A percentile compares a stretch with the other conserved stretches of the same genome.
Conservation (phyloP, 2,797 vertebrate species). For the Pangasius sanitwongsei region DNA sequence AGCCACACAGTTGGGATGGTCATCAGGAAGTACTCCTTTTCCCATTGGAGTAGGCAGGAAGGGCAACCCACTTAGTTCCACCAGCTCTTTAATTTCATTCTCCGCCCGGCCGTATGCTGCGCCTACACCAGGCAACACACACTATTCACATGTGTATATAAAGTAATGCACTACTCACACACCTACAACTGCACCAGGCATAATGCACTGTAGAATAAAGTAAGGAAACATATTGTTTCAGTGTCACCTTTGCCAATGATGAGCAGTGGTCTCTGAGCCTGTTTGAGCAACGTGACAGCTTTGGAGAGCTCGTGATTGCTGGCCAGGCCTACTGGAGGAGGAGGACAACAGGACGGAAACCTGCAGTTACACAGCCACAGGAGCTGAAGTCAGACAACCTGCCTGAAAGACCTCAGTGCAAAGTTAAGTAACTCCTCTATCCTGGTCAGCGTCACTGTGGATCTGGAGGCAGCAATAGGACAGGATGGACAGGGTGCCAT, state of each 20-base stretch:
- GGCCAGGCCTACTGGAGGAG: slow-evolving; percentile 83
- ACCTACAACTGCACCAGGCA: neutral
- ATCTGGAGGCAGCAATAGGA: neutral
- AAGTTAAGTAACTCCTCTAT: neutral
- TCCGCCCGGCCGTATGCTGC: slow-evolving; percentile 90
- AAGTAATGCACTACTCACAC: neutral
- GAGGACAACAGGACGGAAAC: slow-evolving; percentile 77
- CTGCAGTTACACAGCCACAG: slow-evolving; percentile 61
- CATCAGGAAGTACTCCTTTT: slow-evolving; percentile 91
- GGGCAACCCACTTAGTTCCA: slow-evolving; percentile 83
- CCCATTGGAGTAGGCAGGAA: slow-evolving; percentile 98
- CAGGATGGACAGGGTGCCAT: neutral
- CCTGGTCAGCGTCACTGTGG: neutral
- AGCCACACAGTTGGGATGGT: slow-evolving; percentile 88
- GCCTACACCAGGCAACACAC: slow-evolving; percentile 70
- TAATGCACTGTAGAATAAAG: neutral
- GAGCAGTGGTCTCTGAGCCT: slow-evolving; percentile 83
- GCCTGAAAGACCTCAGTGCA: neutral
- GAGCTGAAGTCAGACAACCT: neutral
- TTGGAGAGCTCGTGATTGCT: slow-evolving; percentile 69
- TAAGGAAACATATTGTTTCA: neutral
- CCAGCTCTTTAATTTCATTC: slow-evolving; percentile 77
- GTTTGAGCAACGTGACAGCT: slow-evolving; percentile 76
- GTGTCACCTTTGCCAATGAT: slow-evolving; percentile 92
- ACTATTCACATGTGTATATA: neutral